Conservation (phyloP, 2,113 vertebrate species). For the Anoplopoma fimbria region DNA sequence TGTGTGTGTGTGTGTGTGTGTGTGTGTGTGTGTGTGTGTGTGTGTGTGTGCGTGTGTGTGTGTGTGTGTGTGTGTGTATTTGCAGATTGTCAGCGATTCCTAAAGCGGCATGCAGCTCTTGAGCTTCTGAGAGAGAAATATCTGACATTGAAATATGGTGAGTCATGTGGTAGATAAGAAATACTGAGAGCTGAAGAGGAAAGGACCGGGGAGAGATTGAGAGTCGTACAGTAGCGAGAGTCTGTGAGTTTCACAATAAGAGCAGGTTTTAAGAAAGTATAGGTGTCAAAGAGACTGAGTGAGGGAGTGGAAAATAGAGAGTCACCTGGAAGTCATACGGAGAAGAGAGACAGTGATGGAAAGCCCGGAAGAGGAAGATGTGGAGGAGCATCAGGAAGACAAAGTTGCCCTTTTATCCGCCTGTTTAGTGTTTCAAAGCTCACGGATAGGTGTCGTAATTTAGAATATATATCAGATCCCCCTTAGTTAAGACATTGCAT, state of each 20-base stretch:
- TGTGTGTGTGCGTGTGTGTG: background rate
- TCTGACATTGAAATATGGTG: constrained; percentile 73
- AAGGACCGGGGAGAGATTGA: background rate
- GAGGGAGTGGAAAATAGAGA: constrained; percentile 3
- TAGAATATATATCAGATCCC: background rate
- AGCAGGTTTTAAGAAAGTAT: constrained; percentile 24
- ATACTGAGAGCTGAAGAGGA: constrained; percentile 38
- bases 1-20: background rate
- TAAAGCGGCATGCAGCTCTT: constrained; percentile 55
- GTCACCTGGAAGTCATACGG: constrained; percentile 21
- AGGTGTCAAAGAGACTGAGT: constrained; percentile 18
- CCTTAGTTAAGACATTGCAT: background rate
- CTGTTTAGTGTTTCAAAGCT: background rate
- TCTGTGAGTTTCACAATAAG: constrained; percentile 33
- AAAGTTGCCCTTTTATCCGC: constrained; percentile 13
- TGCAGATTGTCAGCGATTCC: constrained; percentile 60
- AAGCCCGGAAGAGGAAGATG: background rate
- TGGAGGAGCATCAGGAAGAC: constrained; percentile 22
- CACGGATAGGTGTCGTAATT: background rate
- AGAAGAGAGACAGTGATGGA: background rate
- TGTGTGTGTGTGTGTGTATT: constrained; percentile 1
- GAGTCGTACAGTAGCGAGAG: constrained; percentile 22
- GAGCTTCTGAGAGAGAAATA: constrained; percentile 58
- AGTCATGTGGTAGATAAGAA: constrained; percentile 71
- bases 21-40: background rate